A percentile compares a stretch with the other conserved stretches of the same genome.
Evolutionary conservation across 2,888 invertebrate genomes (phyloP).

Genomic region (Rotaria socialis): DNA sequence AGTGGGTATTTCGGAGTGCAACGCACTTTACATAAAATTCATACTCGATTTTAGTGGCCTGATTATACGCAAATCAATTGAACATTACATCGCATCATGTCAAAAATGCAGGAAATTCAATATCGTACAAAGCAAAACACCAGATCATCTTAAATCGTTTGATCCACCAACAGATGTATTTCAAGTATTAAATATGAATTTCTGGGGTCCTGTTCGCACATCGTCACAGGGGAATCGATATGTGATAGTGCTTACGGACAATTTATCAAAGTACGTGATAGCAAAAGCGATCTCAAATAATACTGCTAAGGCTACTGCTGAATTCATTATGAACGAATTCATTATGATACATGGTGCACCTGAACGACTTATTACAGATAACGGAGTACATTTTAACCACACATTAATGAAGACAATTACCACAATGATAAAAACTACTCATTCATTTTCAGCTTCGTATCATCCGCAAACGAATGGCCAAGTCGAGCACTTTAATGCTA

Average conservation of each 20-base stretch:
- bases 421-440: not conserved
- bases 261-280: conserved; percentile 9
- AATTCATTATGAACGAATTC: not conserved
- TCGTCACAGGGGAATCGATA: not conserved
- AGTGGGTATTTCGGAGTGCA: conserved; percentile 9
- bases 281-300: not conserved
- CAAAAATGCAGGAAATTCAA: not conserved
- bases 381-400: not conserved
- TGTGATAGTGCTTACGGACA: not conserved
- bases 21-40: not conserved
- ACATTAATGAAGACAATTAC: not conserved
- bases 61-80: not conserved
- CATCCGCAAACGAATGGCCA: not conserved
- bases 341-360: too few relatives aligned
- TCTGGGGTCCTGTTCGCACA: not conserved
- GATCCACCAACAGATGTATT: not conserved
- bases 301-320: not conserved
- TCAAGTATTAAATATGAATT: not conserved
- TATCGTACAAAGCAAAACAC: not conserved
- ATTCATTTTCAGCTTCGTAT: not conserved
- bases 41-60: not conserved
- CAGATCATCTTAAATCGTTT: not conserved
- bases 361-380: too few relatives aligned
- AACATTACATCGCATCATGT: conserved; percentile 3
- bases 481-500: not conserved